A percentile compares a stretch with the other conserved stretches of the same genome.
These are phyloP conservation scores for Cephus nigrinus DNA, from an alignment of 2,888 invertebrate species.

Conservation along the genomic window DNA sequence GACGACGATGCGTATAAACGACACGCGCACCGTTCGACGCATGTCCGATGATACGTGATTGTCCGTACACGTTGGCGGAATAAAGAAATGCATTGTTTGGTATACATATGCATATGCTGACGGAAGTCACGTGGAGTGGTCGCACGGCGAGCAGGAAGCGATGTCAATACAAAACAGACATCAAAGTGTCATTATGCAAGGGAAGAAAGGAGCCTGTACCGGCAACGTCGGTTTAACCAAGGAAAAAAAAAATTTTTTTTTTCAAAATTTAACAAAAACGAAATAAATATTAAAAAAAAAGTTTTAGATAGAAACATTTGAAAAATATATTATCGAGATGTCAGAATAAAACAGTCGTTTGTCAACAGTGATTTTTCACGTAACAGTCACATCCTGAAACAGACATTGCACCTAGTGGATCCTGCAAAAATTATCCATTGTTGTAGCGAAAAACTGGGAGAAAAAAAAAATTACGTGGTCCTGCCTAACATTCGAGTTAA, in stretches of 20 bases:
- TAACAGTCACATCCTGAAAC: too few relatives aligned
- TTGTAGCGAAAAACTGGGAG: too few relatives aligned
- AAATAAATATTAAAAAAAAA: too few relatives aligned
- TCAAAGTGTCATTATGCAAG: constrained; percentile 25
- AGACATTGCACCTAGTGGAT: too few relatives aligned
- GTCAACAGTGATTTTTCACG: too few relatives aligned
- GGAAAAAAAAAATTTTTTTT: too few relatives aligned
- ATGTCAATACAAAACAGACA: constrained; percentile 39
- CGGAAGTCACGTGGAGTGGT: constrained; percentile 61
- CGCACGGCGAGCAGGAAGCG: constrained; percentile 48
- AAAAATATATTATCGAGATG: constrained; percentile 42
- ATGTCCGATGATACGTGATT: not conserved
- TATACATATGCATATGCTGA: constrained; percentile 11
- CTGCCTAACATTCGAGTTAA: too few relatives aligned
- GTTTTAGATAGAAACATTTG: not conserved
- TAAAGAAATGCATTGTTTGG: constrained; percentile 3
- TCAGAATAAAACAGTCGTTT: too few relatives aligned
- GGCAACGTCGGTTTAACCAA: too few relatives aligned
- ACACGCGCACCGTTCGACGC: not conserved
- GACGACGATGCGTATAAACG: constrained; percentile 21
- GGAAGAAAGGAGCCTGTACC: not conserved
- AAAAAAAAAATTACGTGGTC: too few relatives aligned
- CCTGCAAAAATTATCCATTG: too few relatives aligned
- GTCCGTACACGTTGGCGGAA: not conserved
- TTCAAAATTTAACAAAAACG: too few relatives aligned